phyloP scores from a whole-genome alignment of 2,888 invertebrate genomes.

The Muschampia plurimacula region DNA sequence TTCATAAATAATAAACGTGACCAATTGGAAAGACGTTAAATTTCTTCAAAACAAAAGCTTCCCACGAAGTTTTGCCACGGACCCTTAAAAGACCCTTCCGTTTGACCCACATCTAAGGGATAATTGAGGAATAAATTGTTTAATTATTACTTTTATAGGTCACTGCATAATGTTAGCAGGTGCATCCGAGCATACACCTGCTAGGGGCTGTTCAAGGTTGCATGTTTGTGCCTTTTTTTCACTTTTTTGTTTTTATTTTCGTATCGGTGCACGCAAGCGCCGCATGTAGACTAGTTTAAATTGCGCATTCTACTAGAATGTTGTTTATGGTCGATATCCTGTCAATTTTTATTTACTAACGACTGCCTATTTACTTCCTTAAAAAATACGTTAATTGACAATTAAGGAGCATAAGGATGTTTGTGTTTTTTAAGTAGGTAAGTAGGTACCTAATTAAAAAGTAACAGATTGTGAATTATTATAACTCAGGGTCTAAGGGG shows the following conservation, averaged over 20 bases:
- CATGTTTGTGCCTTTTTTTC: constrained; percentile 52
- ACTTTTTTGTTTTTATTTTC: constrained; percentile 47
- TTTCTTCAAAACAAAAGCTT: constrained; percentile 14
- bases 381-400: background rate
- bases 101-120: constrained; percentile 83
- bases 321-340: constrained; percentile 29
- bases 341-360: constrained; percentile 8
- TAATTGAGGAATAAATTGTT: constrained; percentile 78
- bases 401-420: background rate
- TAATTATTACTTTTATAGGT: constrained; percentile 84
- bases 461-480: too few relatives aligned
- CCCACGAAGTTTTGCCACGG: constrained; percentile 10
- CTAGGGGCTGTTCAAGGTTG: constrained; percentile 75
- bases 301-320: constrained; percentile 39
- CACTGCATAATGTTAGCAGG: constrained; percentile 78
- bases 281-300: constrained; percentile 39
- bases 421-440: too few relatives aligned
- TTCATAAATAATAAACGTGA: constrained; percentile 1
- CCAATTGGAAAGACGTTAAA: background rate
- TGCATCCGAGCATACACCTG: constrained; percentile 75
- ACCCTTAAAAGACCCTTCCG: constrained; percentile 56
- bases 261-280: constrained; percentile 46
- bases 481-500: too few relatives aligned
- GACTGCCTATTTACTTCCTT: background rate
- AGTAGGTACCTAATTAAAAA: too few relatives aligned